Conservation (phyloP, 2,888 invertebrate species). For the Dynastes grantii region DNA sequence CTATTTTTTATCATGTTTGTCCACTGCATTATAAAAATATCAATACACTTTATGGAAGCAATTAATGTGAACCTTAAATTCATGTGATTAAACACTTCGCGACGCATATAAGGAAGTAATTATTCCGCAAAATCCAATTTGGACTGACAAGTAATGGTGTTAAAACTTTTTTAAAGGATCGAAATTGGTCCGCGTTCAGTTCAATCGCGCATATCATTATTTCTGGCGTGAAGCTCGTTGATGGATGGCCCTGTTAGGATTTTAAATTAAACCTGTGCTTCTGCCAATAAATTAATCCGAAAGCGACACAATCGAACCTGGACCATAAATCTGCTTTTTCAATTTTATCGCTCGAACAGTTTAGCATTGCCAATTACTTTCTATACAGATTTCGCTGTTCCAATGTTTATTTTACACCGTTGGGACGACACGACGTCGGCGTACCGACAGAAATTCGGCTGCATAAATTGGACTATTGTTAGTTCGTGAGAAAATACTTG, state of each 20-base stretch:
- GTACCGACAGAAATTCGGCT: conserved; percentile 26
- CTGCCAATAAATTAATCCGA: conserved; percentile 62
- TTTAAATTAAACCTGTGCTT: conserved; percentile 62
- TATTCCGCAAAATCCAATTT: conserved; percentile 17
- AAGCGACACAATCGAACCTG: conserved; percentile 60
- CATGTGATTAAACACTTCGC: too few species aligned
- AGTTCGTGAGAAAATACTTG: conserved; percentile 17
- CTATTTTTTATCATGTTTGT: too few species aligned
- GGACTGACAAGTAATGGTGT: neutral
- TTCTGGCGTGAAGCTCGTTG: conserved; percentile 54
- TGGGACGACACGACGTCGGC: conserved; percentile 12
- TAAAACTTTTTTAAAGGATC: conserved; percentile 12
- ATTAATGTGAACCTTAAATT: too few species aligned
- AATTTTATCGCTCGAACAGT: conserved; percentile 61
- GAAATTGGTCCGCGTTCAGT: conserved; percentile 25
- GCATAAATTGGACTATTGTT: conserved; percentile 39
- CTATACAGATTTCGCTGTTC: conserved; percentile 48
- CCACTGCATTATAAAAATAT: too few species aligned
- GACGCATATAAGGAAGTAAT: neutral
- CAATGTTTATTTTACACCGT: conserved; percentile 44
- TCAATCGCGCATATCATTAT: conserved; percentile 53
- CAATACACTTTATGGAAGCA: too few species aligned
- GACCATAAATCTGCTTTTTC: conserved; percentile 62
- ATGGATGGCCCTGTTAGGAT: conserved; percentile 60
- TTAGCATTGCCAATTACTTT: conserved; percentile 59